phyloP scores from a whole-genome alignment of 2,888 invertebrate species.

The Beris morrisii region DNA sequence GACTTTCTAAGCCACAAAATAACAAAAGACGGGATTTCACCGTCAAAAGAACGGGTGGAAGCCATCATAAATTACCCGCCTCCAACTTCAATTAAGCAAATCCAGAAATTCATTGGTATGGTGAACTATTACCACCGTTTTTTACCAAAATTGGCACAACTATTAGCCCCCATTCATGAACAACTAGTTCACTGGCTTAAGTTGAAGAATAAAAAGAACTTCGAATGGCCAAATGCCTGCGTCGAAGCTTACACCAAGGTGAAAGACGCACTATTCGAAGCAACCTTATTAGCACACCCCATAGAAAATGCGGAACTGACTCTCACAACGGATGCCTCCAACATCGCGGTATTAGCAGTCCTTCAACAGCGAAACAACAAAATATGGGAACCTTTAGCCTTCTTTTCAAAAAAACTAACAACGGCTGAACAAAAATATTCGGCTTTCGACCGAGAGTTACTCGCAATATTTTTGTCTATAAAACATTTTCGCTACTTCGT shows the following conservation, averaged over 20 bases:
- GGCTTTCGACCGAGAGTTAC: conserved; percentile 50
- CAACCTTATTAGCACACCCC: conserved; percentile 48
- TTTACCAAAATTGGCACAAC: conserved; percentile 17
- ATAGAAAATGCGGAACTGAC: conserved; percentile 42
- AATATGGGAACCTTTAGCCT: conserved; percentile 49
- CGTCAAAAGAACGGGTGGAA: conserved; percentile 13
- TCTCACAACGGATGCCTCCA: conserved; percentile 46
- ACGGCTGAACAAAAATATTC: conserved; percentile 47
- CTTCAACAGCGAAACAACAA: conserved; percentile 46
- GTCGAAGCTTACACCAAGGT: conserved; percentile 4
- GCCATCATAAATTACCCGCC: conserved; percentile 17
- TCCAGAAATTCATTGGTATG: conserved; percentile 31
- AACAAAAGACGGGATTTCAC: conserved; percentile 9
- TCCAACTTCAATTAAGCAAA: conserved; percentile 20
- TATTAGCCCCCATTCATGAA: too few species aligned
- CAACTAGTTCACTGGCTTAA: background rate
- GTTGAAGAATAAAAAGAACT: conserved; percentile 1
- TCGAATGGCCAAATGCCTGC: background rate
- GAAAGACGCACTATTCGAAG: conserved; percentile 34
- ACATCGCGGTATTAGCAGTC: conserved; percentile 49
- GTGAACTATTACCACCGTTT: conserved; percentile 30
- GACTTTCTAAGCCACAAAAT: conserved; percentile 23
- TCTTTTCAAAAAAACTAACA: conserved; percentile 46
- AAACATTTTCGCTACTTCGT: conserved; percentile 49
- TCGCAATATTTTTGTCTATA: conserved; percentile 49